phyloP scores from a whole-genome alignment of 2,888 invertebrate species.

The Harmothoe impar region DNA sequence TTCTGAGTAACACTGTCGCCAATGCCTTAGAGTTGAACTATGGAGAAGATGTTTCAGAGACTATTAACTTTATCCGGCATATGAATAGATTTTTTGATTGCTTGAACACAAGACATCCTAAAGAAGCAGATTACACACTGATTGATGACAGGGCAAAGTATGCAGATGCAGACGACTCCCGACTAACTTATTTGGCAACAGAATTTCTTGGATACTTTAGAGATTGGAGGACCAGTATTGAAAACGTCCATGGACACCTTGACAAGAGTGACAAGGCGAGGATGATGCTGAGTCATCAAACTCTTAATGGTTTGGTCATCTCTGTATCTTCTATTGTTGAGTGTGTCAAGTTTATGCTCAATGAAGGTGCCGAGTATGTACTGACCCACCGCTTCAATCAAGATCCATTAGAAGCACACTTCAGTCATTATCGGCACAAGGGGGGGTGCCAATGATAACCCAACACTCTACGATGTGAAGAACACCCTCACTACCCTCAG shows the following conservation, averaged over 20 bases:
- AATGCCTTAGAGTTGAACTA: neutral
- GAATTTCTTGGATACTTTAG: slow-evolving; percentile 68
- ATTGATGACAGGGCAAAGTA: slow-evolving; percentile 62
- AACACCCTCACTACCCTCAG: neutral
- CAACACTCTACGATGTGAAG: neutral
- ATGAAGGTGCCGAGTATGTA: slow-evolving; percentile 62
- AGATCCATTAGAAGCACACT: slow-evolving; percentile 69
- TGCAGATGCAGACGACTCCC: neutral
- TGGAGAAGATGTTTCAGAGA: slow-evolving; percentile 60
- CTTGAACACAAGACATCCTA: slow-evolving; percentile 64
- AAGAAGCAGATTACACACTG: slow-evolving; percentile 65
- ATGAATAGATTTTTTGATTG: slow-evolving; percentile 70
- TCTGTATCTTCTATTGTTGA: slow-evolving; percentile 65
- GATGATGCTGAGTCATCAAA: slow-evolving; percentile 68
- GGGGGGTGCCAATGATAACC: slow-evolving; percentile 32
- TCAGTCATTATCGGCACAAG: slow-evolving; percentile 65
- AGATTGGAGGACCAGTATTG: slow-evolving; percentile 64
- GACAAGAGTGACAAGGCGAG: neutral
- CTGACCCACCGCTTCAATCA: slow-evolving; percentile 65
- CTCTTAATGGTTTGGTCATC: slow-evolving; percentile 67
- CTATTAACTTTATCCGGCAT: slow-evolving; percentile 66
- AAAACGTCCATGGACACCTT: slow-evolving; percentile 20
- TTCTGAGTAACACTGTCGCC: slow-evolving; percentile 59
- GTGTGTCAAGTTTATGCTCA: slow-evolving; percentile 65
- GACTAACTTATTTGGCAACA: slow-evolving; percentile 25